Conservation (phyloP, 2,888 invertebrate genomes). For the Drosophila atripex region DNA sequence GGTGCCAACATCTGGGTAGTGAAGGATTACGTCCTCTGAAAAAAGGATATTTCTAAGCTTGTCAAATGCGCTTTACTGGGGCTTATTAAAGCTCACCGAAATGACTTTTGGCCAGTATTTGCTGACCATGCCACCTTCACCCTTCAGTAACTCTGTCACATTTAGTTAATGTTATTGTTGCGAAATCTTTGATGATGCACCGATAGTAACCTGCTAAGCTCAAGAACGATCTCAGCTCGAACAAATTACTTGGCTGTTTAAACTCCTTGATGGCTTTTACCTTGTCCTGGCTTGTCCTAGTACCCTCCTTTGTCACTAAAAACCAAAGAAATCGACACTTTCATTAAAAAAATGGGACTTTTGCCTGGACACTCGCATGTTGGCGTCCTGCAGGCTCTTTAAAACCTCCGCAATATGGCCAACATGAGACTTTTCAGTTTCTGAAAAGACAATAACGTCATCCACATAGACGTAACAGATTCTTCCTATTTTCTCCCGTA, state of each 20-base stretch:
- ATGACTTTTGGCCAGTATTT: neutral
- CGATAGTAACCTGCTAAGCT: conserved; percentile 13
- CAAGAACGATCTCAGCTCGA: conserved; percentile 2
- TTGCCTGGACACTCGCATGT: neutral
- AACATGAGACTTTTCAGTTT: conserved; percentile 2
- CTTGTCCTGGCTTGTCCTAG: neutral
- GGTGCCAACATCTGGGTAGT: conserved; percentile 1
- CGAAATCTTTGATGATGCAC: neutral
- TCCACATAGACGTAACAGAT: conserved; percentile 13
- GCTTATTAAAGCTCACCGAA: neutral
- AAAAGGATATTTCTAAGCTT: neutral
- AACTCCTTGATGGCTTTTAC: conserved; percentile 4
- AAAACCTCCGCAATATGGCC: conserved; percentile 2
- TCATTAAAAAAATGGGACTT: neutral
- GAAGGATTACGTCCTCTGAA: conserved; percentile 6
- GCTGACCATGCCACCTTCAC: neutral
- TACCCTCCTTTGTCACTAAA: neutral
- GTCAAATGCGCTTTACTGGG: conserved; percentile 1
- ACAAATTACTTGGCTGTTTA: conserved; percentile 1
- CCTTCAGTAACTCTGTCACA: conserved; percentile 1
- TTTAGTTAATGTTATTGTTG: no score
- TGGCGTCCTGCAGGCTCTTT: neutral
- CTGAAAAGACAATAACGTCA: conserved; percentile 15
- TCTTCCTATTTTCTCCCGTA: conserved; percentile 4
- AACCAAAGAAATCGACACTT: neutral